Base-by-base conservation (phyloP, 2,888 invertebrate species). In the Drosophila barbarae region DNA sequence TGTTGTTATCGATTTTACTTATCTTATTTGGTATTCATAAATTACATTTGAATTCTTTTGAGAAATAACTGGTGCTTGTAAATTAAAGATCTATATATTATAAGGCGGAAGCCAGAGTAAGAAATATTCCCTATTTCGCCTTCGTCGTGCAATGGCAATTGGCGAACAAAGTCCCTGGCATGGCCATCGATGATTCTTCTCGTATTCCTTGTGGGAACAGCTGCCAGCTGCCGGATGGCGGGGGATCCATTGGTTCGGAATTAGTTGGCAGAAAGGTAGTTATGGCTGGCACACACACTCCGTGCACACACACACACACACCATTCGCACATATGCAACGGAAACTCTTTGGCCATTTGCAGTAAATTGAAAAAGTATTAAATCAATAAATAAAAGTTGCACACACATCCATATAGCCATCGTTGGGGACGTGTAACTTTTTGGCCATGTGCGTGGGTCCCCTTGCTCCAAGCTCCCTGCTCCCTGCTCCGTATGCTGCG, bases 281-380 rank as follows among this genome's bases (percentile, higher is more conserved):
- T 80, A 77, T 80, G 71, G 71, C 67, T 46, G 60, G 53, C 65
- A 68, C 70, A 68, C 55, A 60, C 52, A 59, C 59, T 38, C 51
- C 15, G 0, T 46, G 35, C 35, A 47, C 15, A 30, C 28, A 64
- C 47, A 64, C 47, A 64, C 53, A 60, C 46, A 68, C 57, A 57
- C 47, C 36, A 26, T 47, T 44, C 26, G 21, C 32, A 38, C 21
- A 51, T 15, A 42, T 41, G 35, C 34, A 36, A n/a, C 26, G 53
- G 47, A 53, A 70, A 69, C 69, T 68, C 83, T 83, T 83, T 70
- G 77, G 77, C 79, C 83, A 83, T 80, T 80, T 83, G 80, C 79
- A 80, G 79, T 80, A 80, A 80, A 80, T 80, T 80, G 79, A 83
- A 80, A 80, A 80, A 80, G 79, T 80, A 80, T 80, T 80, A 80